Evolutionary conservation across 2,113 vertebrate genomes (phyloP), one percentile per base, ranked within the genome.

Genomic region (Cyanoramphus novaezelandiae): DNA sequence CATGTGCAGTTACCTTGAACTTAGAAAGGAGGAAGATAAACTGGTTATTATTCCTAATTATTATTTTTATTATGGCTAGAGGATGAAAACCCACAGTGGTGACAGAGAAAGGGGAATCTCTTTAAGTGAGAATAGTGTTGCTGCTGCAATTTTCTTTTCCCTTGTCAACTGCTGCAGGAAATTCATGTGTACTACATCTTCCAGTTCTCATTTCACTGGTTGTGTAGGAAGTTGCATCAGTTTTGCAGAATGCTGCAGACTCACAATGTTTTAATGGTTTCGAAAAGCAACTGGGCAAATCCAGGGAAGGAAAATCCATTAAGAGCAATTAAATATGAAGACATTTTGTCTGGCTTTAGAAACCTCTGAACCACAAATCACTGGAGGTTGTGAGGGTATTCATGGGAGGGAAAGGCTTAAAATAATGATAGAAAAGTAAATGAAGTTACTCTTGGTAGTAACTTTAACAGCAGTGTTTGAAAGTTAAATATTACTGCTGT

Each of bases 271-370:
- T 33, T 78, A 67, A 67, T 75, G 68, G 33, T 89, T 93, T 86
- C 33, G 55, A 43, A 93, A 91, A 78, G 50, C 46, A 93, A 8
- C 27, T 82, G 62, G 52, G 47, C 17, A 71, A 92, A 84, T 60
- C 93, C 72, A 60, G 69, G 72, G 39, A 71, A 79, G 71, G 82
- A 92, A n/a, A 78, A 84, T 39, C 80, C 64, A 84, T 94, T 88
- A 89, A 78, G 43, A 47, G 29, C 77, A 93, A 68, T 96, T 81
- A 93, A 91, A 81, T 39, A 75, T 10, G 29, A 91, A 84, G 64
- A 92, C 60, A 33, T 68, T 86, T 89, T 91, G 65, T 93, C 82
- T 95, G 43, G 46, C 60, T 84, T 75, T 78, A 50, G 60, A 86
- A 92, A 71, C 41, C 60, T 92, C 25, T 74, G 80, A 91, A 79